A percentile compares a stretch with the other conserved stretches of the same genome.
Evolutionary conservation across 2,888 invertebrate genomes (phyloP).

Genomic region (Eurytoma californica): DNA sequence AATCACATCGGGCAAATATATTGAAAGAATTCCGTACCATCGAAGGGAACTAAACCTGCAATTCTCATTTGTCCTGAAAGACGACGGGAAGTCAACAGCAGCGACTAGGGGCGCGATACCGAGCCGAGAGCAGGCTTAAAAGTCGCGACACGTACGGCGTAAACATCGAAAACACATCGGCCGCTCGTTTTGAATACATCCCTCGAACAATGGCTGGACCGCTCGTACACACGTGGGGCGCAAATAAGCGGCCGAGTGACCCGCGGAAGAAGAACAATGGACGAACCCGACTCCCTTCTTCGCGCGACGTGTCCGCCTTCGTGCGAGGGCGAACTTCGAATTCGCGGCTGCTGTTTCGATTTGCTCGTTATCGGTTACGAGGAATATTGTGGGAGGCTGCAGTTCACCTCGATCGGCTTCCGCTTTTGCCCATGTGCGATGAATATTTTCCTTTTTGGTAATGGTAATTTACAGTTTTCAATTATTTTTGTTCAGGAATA

Average conservation of each 20-base stretch:
- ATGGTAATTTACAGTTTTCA: too few relatives aligned
- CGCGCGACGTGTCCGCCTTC: neutral
- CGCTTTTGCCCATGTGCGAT: neutral
- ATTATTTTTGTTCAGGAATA: too few relatives aligned
- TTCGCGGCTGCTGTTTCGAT: slow-evolving; percentile 28
- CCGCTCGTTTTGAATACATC: slow-evolving; percentile 63
- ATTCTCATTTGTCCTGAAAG: too few relatives aligned
- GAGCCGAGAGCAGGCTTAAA: slow-evolving; percentile 49
- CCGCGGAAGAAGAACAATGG: slow-evolving; percentile 58
- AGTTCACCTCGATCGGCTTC: neutral
- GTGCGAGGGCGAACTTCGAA: slow-evolving; percentile 56
- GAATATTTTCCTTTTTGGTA: neutral
- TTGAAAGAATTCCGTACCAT: too few relatives aligned
- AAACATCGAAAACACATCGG: slow-evolving; percentile 63
- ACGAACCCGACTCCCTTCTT: neutral
- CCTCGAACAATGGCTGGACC: slow-evolving; percentile 61
- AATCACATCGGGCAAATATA: too few relatives aligned
- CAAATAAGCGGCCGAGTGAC: slow-evolving; percentile 22
- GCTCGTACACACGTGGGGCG: slow-evolving; percentile 5
- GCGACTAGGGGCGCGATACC: neutral
- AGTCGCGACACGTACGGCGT: slow-evolving; percentile 56
- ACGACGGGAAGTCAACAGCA: too few relatives aligned
- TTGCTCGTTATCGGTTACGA: slow-evolving; percentile 27
- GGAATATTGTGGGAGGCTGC: neutral
- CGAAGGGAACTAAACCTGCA: too few relatives aligned